Percentiles rank a stretch among this genome's conserved stretches.
Evolutionary conservation across 2,888 invertebrate species (phyloP).

Genomic region (Mystacides longicornis): DNA sequence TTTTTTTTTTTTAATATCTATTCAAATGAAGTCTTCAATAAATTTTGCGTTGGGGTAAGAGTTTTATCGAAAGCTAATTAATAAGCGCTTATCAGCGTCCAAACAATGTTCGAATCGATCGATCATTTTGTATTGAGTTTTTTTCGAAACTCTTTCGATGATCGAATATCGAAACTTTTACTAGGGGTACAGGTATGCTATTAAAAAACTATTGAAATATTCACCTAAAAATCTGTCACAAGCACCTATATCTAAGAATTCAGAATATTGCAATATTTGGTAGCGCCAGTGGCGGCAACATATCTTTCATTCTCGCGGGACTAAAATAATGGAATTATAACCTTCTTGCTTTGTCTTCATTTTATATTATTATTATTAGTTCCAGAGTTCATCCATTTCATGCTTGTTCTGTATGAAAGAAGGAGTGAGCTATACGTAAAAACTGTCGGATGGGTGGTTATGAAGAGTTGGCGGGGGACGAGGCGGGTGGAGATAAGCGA

Average conservation of each 20-base stretch:
- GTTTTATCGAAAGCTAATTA: too few species aligned
- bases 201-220: not conserved
- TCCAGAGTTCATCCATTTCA: constrained; percentile 24
- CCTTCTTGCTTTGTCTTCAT: constrained; percentile 27
- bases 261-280: not conserved
- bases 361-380: constrained; percentile 19
- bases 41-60: too few species aligned
- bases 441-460: not conserved
- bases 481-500: constrained; percentile 20
- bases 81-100: too few species aligned
- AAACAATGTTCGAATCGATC: too few species aligned
- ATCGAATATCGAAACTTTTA: too few species aligned
- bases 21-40: too few species aligned
- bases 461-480: constrained; percentile 8
- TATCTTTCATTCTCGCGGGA: constrained; percentile 26
- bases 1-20: too few species aligned
- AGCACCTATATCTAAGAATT: not conserved
- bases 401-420: constrained; percentile 24
- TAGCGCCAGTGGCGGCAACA: constrained; percentile 21
- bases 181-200: not conserved
- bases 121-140: too few species aligned
- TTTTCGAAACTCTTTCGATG: too few species aligned
- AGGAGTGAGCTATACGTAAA: constrained; percentile 11
- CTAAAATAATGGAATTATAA: constrained; percentile 27
- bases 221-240: not conserved